phyloP scores from a whole-genome alignment of 2,113 vertebrate species.

The Mirounga angustirostris region DNA sequence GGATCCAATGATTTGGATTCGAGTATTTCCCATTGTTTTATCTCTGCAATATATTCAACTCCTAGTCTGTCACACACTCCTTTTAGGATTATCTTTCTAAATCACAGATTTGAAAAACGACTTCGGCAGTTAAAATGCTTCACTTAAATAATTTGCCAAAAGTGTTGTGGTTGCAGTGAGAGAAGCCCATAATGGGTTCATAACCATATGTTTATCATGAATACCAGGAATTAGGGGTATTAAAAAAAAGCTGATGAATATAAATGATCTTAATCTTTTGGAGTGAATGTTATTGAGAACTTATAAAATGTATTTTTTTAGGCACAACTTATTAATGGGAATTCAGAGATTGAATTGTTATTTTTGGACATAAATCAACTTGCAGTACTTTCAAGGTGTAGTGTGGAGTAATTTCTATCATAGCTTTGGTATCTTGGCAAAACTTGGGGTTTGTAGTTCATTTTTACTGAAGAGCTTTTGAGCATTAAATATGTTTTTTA shows the following conservation, averaged over 20 bases:
- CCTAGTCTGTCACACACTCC: background rate
- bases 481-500: background rate
- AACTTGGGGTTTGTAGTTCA: slow-evolving; percentile 19
- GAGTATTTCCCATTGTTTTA: background rate
- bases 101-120: background rate
- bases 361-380: background rate
- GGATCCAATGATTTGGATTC: background rate
- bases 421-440: background rate
- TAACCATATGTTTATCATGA: background rate
- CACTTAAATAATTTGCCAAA: slow-evolving; percentile 32
- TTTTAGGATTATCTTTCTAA: background rate
- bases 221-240: background rate
- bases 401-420: background rate
- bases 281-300: slow-evolving; percentile 13
- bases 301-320: background rate
- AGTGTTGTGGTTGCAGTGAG: background rate
- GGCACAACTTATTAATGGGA: background rate
- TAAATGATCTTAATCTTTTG: background rate
- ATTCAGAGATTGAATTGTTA: slow-evolving; percentile 21
- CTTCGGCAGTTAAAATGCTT: background rate
- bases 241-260: background rate
- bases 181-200: background rate
- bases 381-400: slow-evolving; percentile 39
- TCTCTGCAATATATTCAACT: background rate
- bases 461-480: slow-evolving; percentile 21